Evolutionary conservation across 2,113 vertebrate genomes (phyloP), one percentile per base, ranked within the genome.

Genomic region (Hydrolagus affinis): DNA sequence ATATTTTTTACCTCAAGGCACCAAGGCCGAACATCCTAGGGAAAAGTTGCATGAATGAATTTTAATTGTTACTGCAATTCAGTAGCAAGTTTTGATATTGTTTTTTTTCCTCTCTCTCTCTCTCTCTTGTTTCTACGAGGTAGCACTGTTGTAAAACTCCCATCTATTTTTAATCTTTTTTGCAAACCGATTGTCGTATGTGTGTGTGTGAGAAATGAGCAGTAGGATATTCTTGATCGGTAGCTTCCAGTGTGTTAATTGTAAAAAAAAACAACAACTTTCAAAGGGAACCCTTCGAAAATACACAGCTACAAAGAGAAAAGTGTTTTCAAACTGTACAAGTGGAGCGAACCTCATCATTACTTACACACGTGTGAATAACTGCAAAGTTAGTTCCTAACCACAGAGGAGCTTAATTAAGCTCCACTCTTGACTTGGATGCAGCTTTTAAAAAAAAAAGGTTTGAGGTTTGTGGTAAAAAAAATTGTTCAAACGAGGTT

Each of bases 1-100:
- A 75, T 64, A 75, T 93, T 94, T 93, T 94, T 95, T 95, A 95
- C 94, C 94, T 95, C 94, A 95, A 93, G 85, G 86, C 86, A 88
- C 89, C 91, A 91, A 93, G 91, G 91, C 92, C 14, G 87, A 90
- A 88, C 87, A 91, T 90, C 92, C 91, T 92, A 90, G 90, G 89
- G 88, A 64, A 80, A 94, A 92, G 90, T 91, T 89, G 89, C 89
- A 91, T 86, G 91, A 91, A 92, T 89, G 89, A 90, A 44, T 93
- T 93, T 94, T 91, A 92, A 90, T 90, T 89, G 21, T 87, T 86
- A 78, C 74, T 68, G 70, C 62, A 83, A 60, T 78, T 86, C 32
- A 70, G 62, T 78, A 56, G 74, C 74, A 78, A 77, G 44, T 71
- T 85, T 85, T 71, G 68, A 85, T 71, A 85, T 85, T 70, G 70